phyloP scores from a whole-genome alignment of 2,797 vertebrate genomes.

The Acipenser ruthenus region DNA sequence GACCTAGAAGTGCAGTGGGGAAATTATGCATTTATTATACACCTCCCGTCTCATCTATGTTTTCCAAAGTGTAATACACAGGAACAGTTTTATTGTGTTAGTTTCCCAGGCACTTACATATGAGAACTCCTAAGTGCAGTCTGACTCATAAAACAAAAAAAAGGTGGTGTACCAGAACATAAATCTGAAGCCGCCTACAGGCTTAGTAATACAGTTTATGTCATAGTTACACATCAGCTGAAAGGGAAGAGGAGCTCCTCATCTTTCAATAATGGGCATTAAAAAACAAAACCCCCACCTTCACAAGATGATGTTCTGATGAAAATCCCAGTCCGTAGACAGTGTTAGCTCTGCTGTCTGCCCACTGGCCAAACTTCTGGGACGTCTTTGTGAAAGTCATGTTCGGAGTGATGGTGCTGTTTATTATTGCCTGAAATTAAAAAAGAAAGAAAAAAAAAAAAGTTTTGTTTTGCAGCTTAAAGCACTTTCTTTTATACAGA shows the following conservation, averaged over 20 bases:
- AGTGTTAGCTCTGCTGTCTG: slow-evolving; percentile 93
- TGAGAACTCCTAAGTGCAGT: too few species aligned
- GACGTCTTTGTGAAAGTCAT: slow-evolving; percentile 99
- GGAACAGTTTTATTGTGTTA: neutral
- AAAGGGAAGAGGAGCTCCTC: neutral
- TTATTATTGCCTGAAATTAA: slow-evolving; percentile 90
- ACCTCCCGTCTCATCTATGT: too few species aligned
- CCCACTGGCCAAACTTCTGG: slow-evolving; percentile 98
- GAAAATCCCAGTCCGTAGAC: slow-evolving; percentile 97
- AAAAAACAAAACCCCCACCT: slow-evolving; percentile 53
- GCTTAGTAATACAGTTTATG: neutral
- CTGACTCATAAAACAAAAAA: too few species aligned
- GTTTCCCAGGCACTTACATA: neutral
- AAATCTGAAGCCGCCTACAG: neutral
- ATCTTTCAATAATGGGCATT: neutral
- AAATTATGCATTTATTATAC: too few species aligned
- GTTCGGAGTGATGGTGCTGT: slow-evolving; percentile 98
- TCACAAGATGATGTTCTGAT: slow-evolving; percentile 88
- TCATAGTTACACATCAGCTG: neutral
- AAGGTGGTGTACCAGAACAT: neutral
- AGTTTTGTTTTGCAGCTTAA: neutral
- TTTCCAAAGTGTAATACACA: too few species aligned
- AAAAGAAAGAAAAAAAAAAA: slow-evolving; percentile 16
- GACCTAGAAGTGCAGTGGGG: too few species aligned
- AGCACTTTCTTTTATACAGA: too few species aligned